Evolutionary conservation across 2,888 invertebrate genomes (phyloP).

Genomic region (Hemistola chrysoprasaria): DNA sequence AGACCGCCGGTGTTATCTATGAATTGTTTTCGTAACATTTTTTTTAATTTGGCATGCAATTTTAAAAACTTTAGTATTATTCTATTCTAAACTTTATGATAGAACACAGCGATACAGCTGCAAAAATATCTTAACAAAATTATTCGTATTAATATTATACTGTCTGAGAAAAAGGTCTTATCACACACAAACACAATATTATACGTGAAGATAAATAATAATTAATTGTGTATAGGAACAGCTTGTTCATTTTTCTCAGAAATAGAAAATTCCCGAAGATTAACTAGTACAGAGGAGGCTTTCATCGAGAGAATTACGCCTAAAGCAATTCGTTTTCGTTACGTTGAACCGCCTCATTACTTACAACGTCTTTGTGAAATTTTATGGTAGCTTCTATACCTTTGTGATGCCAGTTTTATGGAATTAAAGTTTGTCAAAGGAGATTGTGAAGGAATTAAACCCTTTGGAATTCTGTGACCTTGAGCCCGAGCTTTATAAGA

Average conservation of each 20-base stretch:
- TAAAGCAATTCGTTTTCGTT: conserved; percentile 47
- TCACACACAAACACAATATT: too few species aligned
- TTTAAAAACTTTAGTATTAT: too few species aligned
- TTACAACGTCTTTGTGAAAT: conserved; percentile 32
- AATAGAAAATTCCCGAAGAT: conserved; percentile 37
- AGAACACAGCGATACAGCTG: too few species aligned
- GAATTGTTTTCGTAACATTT: too few species aligned
- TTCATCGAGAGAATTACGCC: conserved; percentile 39
- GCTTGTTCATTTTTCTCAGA: conserved; percentile 22
- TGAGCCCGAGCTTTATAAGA: too few species aligned
- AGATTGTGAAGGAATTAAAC: conserved; percentile 8
- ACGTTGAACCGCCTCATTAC: conserved; percentile 42
- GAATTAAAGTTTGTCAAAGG: conserved; percentile 16
- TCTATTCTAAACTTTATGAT: too few species aligned
- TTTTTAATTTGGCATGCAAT: too few species aligned
- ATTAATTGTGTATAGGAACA: conserved; percentile 5
- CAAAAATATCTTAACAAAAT: too few species aligned
- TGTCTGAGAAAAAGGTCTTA: too few species aligned
- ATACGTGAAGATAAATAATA: too few species aligned
- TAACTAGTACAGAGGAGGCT: conserved; percentile 39
- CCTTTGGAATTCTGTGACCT: not conserved
- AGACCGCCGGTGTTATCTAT: too few species aligned
- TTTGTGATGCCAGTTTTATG: conserved; percentile 20
- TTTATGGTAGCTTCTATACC: conserved; percentile 24
- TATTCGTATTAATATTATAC: too few species aligned